A percentile compares a stretch with the other conserved stretches of the same genome.
Conservation (phyloP, 2,797 vertebrate genomes). For the Pipistrellus pipistrellus region DNA sequence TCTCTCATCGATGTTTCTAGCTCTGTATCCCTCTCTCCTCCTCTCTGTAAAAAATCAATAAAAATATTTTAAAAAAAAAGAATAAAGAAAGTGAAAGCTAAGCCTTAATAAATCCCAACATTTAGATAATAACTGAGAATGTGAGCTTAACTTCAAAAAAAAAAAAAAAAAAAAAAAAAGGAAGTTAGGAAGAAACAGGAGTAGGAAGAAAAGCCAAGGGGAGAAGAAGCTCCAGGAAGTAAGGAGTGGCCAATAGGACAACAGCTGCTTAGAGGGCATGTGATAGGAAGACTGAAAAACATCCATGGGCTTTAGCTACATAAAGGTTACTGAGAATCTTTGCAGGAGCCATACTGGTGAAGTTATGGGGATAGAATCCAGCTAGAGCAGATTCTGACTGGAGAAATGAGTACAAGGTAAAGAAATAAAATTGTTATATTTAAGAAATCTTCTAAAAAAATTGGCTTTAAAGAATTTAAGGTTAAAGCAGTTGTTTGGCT, state of each 20-base stretch:
- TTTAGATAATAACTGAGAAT: slow-evolving; percentile 41
- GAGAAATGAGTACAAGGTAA: slow-evolving; percentile 38
- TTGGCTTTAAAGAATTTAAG: slow-evolving; percentile 16
- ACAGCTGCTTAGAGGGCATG: background rate
- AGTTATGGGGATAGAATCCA: background rate
- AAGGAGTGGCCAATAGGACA: background rate
- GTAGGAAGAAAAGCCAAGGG: background rate
- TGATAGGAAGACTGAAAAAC: background rate
- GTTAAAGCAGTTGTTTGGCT: background rate
- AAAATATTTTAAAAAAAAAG: background rate
- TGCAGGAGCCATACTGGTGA: background rate
- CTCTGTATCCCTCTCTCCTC: too few relatives aligned
- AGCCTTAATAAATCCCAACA: slow-evolving; percentile 38
- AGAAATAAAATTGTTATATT: slow-evolving; percentile 36
- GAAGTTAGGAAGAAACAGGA: background rate
- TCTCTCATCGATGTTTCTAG: too few relatives aligned
- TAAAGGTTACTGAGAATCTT: background rate
- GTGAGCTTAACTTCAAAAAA: background rate
- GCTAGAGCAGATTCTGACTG: background rate
- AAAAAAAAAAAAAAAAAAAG: slow-evolving; percentile 47
- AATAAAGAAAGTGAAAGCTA: slow-evolving; percentile 37
- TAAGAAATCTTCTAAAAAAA: slow-evolving; percentile 34
- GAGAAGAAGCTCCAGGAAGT: background rate
- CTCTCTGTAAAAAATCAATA: too few relatives aligned
- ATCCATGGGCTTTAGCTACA: background rate